Base-by-base conservation (phyloP, 2,113 vertebrate genomes). In the Nerophis ophidion region DNA sequence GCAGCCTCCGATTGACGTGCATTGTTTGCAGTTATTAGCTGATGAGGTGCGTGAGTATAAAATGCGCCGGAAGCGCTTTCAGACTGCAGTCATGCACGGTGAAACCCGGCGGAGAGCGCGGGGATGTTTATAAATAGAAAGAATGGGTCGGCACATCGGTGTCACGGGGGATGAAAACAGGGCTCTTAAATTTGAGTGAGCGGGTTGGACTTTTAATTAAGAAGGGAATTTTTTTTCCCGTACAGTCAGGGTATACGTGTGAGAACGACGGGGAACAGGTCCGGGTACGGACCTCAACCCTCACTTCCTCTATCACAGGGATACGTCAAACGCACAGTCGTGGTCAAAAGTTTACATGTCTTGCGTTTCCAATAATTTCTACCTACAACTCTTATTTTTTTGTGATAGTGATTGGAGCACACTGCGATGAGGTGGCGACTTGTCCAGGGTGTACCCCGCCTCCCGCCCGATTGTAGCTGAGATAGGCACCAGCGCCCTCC, bases 91-190 rank as follows among this genome's bases (percentile, higher is more conserved):
- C 57, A 65, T 73, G 67, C 67, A 59, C 61, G 74, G 52, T 65
- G 67, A 72, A 68, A 69, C 71, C 71, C 60, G 45, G 57, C 71
- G 3, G 45, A 65, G 71, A 76, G 58, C 65, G 53, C 54, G 65
- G 64, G 76, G 57, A 71, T 15, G 66, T 71, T 81, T 84, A 83
- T 74, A 79, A 84, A 84, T 83, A 81, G 77, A 76, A 80, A 70
- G 76, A 80, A 80, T 83, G 69, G 48, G 79, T 65, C 55, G 47
- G 15, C 75, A 51, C 77, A 75, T 57, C 77, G 71, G 57, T 81
- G 81, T 75, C 75, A 80, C 7, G 65, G 68, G 73, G 68, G 59
- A 75, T 68, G 72, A 84, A 81, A 84, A 66, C 71, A 57, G 74
- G 74, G 72, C 75, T 68, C 60, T 62, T 72, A 62, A 80, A 77